A percentile compares a stretch with the other conserved stretches of the same genome.
Evolutionary conservation across 2,888 invertebrate species (phyloP).

Genomic region (Ophion ventricosus): DNA sequence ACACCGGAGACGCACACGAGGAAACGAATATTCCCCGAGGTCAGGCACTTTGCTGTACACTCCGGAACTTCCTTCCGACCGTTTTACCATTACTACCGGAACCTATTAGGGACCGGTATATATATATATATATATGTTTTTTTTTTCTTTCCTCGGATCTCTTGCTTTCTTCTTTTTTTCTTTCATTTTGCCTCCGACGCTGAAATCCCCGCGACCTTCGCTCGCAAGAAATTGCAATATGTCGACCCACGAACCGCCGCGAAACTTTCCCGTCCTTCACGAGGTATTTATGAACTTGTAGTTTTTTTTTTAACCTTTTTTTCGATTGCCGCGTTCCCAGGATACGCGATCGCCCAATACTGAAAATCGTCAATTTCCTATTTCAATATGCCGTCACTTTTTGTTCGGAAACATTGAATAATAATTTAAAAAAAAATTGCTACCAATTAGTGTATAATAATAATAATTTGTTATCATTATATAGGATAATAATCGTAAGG

Average conservation of each 20-base stretch:
- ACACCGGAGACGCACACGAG: conserved; percentile 29
- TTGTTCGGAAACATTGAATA: not conserved
- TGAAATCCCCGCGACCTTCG: conserved; percentile 52
- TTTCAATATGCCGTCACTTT: not conserved
- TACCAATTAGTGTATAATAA: no score
- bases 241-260: conserved; percentile 38
- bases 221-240: conserved; percentile 40
- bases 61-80: conserved; percentile 56
- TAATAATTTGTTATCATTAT: not conserved
- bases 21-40: conserved; percentile 54
- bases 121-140: not conserved
- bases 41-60: conserved; percentile 34
- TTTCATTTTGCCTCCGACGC: conserved; percentile 14
- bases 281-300: conserved; percentile 5
- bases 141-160: not conserved
- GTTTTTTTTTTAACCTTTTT: not conserved
- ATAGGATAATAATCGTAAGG: not conserved
- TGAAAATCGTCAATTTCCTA: not conserved
- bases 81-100: conserved; percentile 35
- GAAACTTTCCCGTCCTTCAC: conserved; percentile 32
- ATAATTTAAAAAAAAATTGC: not conserved
- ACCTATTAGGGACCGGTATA: conserved; percentile 25
- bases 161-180: not conserved
- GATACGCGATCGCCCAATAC: not conserved
- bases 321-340: not conserved